These are phyloP conservation scores for Halcyon senegalensis DNA, from an alignment of 2,113 vertebrate genomes.

Conservation along the genomic window DNA sequence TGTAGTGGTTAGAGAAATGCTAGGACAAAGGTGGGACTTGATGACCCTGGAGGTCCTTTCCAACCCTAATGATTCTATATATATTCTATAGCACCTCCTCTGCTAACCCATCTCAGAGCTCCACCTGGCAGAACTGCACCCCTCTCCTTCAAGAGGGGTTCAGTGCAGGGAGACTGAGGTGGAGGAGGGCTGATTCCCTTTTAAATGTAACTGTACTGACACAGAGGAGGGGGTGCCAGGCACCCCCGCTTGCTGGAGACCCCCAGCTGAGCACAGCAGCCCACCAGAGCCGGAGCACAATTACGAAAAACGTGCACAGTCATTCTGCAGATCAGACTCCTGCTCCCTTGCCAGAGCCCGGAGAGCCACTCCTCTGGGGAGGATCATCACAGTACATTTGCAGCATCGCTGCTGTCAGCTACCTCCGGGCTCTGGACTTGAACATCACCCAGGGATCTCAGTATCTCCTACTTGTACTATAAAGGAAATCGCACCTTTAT, in stretches of 20 bases:
- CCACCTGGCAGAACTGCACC: background rate
- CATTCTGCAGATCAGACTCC: background rate
- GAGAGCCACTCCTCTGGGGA: fast-evolving
- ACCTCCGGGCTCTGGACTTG: background rate
- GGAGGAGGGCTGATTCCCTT: background rate
- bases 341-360: background rate
- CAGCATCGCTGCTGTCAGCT: background rate
- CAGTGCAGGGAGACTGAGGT: background rate
- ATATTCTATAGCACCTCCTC: background rate
- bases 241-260: background rate
- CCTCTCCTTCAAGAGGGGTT: background rate
- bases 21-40: no score
- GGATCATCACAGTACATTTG: background rate
- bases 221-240: fast-evolving
- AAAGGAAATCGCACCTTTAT: slow-evolving; percentile 39
- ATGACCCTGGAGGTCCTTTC: no score
- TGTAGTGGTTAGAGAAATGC: no score
- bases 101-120: background rate
- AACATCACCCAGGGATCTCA: fast-evolving
- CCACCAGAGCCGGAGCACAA: background rate
- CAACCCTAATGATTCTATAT: no score
- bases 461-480: background rate
- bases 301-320: background rate
- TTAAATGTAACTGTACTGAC: background rate
- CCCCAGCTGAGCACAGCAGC: background rate